Conservation (phyloP, 2,797 vertebrate species). For the Muraenolepis orangiensis region DNA sequence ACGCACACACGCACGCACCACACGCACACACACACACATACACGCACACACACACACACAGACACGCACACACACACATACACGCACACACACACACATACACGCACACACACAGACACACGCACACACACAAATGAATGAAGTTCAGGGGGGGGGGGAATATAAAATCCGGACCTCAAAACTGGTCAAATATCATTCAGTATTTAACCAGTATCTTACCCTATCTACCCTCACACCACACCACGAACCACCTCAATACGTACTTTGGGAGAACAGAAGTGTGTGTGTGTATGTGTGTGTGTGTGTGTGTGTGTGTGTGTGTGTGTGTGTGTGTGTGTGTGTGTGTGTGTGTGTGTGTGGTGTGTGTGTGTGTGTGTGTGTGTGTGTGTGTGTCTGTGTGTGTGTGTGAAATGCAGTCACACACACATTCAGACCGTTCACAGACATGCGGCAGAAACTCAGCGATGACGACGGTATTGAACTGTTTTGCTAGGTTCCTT, state of each 20-base stretch:
- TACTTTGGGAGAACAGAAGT: background rate
- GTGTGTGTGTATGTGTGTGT: no score
- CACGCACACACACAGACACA: constrained; percentile 2
- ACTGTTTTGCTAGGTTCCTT: background rate
- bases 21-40: background rate
- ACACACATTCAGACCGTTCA: no score
- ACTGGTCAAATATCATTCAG: background rate
- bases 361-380: no score
- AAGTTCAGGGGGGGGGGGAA: no score
- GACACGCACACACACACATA: background rate
- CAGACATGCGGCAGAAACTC: background rate
- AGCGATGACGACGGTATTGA: background rate
- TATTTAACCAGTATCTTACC: background rate
- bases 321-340: no score
- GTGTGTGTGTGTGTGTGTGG: no score
- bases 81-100: constrained; percentile 5
- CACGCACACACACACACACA: background rate
- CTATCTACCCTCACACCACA: background rate
- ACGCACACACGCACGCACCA: background rate
- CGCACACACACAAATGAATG: background rate
- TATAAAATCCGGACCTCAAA: background rate
- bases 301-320: no score
- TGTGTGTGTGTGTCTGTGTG: no score
- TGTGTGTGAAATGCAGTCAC: background rate
- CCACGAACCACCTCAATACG: background rate